A percentile compares a stretch with the other conserved stretches of the same genome.
phyloP scores from a whole-genome alignment of 2,113 vertebrate species.

The Syngnathoides biaculeatus region DNA sequence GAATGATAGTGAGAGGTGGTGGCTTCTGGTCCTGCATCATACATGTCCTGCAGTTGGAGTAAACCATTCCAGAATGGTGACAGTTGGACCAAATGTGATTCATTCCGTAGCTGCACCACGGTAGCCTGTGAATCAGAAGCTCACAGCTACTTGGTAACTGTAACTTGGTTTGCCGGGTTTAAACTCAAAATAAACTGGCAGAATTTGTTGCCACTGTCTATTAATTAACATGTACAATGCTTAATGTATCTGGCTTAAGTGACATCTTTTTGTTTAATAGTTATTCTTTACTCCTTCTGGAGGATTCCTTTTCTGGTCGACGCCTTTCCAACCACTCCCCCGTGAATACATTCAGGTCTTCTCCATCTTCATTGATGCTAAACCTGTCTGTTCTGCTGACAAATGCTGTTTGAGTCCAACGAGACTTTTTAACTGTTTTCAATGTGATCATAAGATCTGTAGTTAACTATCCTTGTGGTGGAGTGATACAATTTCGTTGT shows the following conservation, averaged over 20 bases:
- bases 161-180: not conserved
- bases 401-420: not conserved
- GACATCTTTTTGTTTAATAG: not conserved
- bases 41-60: conserved; percentile 7
- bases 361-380: not conserved
- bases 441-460: not conserved
- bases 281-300: not conserved
- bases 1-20: not conserved
- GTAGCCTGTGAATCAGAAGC: conserved; percentile 2
- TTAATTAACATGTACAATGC: not conserved
- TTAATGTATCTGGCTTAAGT: not conserved
- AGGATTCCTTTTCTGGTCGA: not conserved
- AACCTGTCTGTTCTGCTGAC: not conserved
- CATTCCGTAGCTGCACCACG: not conserved
- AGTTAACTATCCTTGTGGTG: not conserved
- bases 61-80: conserved; percentile 16
- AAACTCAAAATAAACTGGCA: not conserved
- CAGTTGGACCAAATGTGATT: conserved; percentile 27
- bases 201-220: not conserved
- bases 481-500: not conserved
- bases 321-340: not conserved
- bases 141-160: not conserved
- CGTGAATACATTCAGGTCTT: not conserved
- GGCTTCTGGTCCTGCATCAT: conserved; percentile 4
- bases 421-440: not conserved